These are phyloP conservation scores for Loripinus fragilis DNA, from an alignment of 2,888 invertebrate species.

Conservation along the genomic window DNA sequence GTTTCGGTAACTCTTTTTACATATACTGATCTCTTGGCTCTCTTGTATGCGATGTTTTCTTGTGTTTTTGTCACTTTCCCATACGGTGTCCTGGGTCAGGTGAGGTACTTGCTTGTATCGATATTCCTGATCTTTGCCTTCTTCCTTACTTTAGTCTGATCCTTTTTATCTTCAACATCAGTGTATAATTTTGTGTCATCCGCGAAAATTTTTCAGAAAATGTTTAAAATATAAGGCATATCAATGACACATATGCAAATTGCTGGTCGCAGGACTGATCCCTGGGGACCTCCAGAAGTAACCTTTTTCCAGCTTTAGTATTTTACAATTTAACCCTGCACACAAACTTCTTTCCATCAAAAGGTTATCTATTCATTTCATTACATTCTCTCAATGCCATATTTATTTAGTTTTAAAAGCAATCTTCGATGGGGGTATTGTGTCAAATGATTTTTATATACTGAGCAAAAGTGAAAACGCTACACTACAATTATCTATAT, in stretches of 20 bases:
- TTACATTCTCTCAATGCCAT: not conserved
- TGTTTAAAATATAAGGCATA: slow-evolving; percentile 7
- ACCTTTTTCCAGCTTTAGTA: slow-evolving; percentile 25
- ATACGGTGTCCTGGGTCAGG: no score
- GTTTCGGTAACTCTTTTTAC: not conserved
- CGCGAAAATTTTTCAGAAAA: slow-evolving; percentile 22
- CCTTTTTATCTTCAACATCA: slow-evolving; percentile 5
- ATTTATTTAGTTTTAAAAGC: slow-evolving; percentile 6
- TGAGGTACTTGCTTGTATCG: no score
- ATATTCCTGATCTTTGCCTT: no score
- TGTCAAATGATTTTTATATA: no score
- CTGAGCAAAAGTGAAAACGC: no score
- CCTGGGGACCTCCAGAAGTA: slow-evolving; percentile 24
- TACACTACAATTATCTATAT: no score
- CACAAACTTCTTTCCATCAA: not conserved
- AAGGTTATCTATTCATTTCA: slow-evolving; percentile 14
- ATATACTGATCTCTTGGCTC: no score
- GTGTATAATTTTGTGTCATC: slow-evolving; percentile 26
- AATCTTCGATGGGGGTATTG: slow-evolving; percentile 14
- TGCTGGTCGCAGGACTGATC: slow-evolving; percentile 22
- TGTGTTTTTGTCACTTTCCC: no score
- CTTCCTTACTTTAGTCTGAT: no score
- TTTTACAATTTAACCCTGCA: slow-evolving; percentile 3
- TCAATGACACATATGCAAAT: slow-evolving; percentile 16
- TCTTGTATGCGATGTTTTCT: no score